Evolutionary conservation across 1,140 invertebrate species (phyloP), one percentile per base, ranked within the genome.

Genomic region (Neodiprion virginianus): DNA sequence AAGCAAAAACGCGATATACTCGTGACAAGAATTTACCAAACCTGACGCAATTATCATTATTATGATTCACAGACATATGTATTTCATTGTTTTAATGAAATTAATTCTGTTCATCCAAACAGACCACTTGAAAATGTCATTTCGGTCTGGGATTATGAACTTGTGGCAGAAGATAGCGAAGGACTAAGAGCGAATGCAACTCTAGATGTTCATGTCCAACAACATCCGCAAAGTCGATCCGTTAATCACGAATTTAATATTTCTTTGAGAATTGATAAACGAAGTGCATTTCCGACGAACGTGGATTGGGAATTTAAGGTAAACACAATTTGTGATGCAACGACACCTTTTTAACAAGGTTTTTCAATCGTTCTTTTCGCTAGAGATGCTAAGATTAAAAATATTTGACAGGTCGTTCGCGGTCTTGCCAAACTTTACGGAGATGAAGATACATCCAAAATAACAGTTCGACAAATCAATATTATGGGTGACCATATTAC

Each of bases 111-210:
- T 68, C 71, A 21, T 78, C 89, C 84, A 61, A 61, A 40, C 82
- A 96, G 95, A 73, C 96, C 96, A n/a, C 86, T 96, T 47, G 95
- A 96, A 80, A 92, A 95, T 67, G 90, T 96, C 78, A 93, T 96
- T 74, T 96, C 95, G n/a, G 92, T 92, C 73, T 96, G 95, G 93
- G 90, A 92, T 81, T 96, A 95, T 85, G 90, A 92, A 74, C 84
- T 97, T 1, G 91, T 93, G 79, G 96, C 96, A 12, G 91, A 91
- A 1, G 96, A 97, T 84, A 93, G 90, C 74, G 92, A 93, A 77
- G 95, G 94, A 12, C 89, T 90, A 8, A 91, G 89, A 5, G 93
- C 92, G 0, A 89, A 91, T 11, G 95, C 96, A 61, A 90, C 89
- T 0, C 87, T 96, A 0, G 93, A 95, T 81, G 92, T 97, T 72